Evolutionary conservation across 2,888 invertebrate genomes (phyloP).

Genomic region (Hirtodrosophila cameraria): DNA sequence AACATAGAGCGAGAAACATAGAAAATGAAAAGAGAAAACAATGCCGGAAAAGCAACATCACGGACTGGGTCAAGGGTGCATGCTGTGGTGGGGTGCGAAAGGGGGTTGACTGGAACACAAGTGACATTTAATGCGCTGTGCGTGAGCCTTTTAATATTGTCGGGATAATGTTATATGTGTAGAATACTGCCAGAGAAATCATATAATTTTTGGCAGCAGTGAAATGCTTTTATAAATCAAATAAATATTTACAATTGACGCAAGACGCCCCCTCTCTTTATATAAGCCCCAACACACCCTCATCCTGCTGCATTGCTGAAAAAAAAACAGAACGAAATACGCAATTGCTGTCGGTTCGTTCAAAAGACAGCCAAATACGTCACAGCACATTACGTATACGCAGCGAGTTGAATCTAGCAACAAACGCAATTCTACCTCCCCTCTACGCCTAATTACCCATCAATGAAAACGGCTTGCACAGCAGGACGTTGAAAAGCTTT

Average conservation of each 20-base stretch:
- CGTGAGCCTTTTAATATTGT: slow-evolving; percentile 20
- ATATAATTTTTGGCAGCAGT: slow-evolving; percentile 8
- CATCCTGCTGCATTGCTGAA: neutral
- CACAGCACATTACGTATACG: slow-evolving; percentile 78
- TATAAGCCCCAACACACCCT: neutral
- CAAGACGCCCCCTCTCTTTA: too few relatives aligned
- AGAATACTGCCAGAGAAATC: neutral
- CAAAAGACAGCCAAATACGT: slow-evolving; percentile 61
- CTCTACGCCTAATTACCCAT: slow-evolving; percentile 31
- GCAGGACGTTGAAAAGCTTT: slow-evolving; percentile 64
- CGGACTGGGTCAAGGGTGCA: slow-evolving; percentile 53
- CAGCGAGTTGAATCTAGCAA: slow-evolving; percentile 28
- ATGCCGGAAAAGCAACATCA: slow-evolving; percentile 2
- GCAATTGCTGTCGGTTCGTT: slow-evolving; percentile 31
- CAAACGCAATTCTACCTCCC: neutral
- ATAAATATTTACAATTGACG: slow-evolving; percentile 34
- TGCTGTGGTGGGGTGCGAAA: neutral
- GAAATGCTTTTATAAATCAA: slow-evolving; percentile 9
- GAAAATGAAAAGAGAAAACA: slow-evolving; percentile 10
- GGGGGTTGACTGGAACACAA: neutral
- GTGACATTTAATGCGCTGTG: slow-evolving; percentile 16
- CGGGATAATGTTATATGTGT: neutral
- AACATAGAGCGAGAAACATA: slow-evolving; percentile 38
- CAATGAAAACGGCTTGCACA: slow-evolving; percentile 61
- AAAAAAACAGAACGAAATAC: slow-evolving; percentile 24